Conservation (phyloP, 2,888 invertebrate species). For the Scaptomyza polygonia region DNA sequence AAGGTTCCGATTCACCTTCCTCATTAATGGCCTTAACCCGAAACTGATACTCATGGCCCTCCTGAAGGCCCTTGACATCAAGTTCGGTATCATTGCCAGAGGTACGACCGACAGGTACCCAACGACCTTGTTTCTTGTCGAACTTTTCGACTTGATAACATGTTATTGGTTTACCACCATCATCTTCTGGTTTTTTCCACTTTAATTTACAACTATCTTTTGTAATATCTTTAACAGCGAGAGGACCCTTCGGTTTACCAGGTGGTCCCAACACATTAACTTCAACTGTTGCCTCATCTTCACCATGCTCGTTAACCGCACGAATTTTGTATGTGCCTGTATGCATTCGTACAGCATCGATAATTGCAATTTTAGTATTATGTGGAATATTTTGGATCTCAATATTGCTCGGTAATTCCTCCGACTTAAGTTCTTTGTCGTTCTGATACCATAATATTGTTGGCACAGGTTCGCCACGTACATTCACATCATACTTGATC, state of each 20-base stretch:
- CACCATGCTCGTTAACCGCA: constrained; percentile 95
- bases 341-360: constrained; percentile 91
- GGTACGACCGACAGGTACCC: constrained; percentile 96
- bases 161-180: constrained; percentile 96
- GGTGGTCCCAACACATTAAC: constrained; percentile 94
- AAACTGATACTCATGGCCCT: constrained; percentile 97
- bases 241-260: constrained; percentile 93
- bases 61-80: constrained; percentile 94
- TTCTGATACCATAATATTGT: constrained; percentile 95
- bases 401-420: constrained; percentile 86
- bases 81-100: constrained; percentile 92
- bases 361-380: constrained; percentile 93
- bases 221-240: constrained; percentile 94
- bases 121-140: constrained; percentile 95
- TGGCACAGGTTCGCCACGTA: constrained; percentile 98
- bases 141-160: constrained; percentile 97
- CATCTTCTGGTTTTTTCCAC: constrained; percentile 97
- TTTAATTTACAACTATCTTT: constrained; percentile 95
- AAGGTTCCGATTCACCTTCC: constrained; percentile 96
- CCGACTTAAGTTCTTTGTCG: constrained; percentile 90
- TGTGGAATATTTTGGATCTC: constrained; percentile 94
- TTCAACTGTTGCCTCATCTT: constrained; percentile 96
- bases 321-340: constrained; percentile 95
- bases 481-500: constrained; percentile 96
- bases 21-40: constrained; percentile 97